Conservation (phyloP, 2,113 vertebrate genomes). For the Enhydra lutris region DNA sequence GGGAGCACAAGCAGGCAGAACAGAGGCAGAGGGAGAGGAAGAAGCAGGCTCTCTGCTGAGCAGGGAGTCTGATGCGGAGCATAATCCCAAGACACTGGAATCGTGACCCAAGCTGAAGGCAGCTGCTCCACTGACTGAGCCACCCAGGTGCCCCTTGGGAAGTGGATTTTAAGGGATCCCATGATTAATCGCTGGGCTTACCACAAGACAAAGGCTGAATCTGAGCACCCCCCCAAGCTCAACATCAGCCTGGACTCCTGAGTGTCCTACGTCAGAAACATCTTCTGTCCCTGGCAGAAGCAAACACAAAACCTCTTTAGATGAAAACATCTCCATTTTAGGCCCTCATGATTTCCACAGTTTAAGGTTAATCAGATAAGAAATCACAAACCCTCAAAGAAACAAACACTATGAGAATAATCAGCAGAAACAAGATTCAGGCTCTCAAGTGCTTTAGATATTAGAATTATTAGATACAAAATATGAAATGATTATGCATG, state of each 20-base stretch:
- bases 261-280: neutral
- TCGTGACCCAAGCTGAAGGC: no score
- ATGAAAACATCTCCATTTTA: neutral
- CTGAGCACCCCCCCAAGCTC: neutral
- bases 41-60: no score
- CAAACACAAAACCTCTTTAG: neutral
- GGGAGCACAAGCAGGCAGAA: no score
- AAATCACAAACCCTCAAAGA: neutral
- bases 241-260: neutral
- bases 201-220: neutral
- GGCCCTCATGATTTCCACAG: neutral
- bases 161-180: neutral
- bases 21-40: no score
- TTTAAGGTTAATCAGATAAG: neutral
- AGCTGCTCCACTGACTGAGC: no score
- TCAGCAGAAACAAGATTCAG: neutral
- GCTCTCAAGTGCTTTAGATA: neutral
- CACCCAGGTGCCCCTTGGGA: no score
- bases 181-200: neutral
- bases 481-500: neutral
- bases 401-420: neutral
- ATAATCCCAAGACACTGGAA: no score
- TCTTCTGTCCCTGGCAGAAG: neutral
- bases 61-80: no score
- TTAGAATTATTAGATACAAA: neutral